Evolutionary conservation across 2,113 vertebrate genomes (phyloP).

Genomic region (Brienomyrus brachyistius): DNA sequence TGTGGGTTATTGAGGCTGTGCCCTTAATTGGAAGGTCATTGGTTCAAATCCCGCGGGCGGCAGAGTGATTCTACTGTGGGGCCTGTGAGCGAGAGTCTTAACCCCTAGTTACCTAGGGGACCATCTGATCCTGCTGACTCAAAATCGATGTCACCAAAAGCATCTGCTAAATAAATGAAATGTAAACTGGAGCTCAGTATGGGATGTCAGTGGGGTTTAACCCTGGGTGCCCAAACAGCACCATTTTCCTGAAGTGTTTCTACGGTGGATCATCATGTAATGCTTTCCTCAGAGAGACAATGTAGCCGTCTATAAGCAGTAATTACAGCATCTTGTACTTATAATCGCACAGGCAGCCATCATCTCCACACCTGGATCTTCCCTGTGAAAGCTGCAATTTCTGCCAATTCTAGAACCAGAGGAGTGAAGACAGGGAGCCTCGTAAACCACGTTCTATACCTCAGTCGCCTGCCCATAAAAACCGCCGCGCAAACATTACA

Average conservation of each 20-base stretch:
- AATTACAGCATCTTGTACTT: not conserved
- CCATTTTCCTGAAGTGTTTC: not conserved
- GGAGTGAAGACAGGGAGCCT: not conserved
- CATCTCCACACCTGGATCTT: not conserved
- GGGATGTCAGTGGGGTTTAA: not conserved
- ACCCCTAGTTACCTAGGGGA: not conserved
- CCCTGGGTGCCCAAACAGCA: not conserved
- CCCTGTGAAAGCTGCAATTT: not conserved
- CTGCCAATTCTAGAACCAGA: not conserved
- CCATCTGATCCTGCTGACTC: not conserved
- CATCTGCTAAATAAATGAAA: not conserved
- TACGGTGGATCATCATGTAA: not conserved
- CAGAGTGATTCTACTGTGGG: not conserved
- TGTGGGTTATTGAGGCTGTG: not conserved
- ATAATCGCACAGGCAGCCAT: not conserved
- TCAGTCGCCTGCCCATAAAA: not conserved
- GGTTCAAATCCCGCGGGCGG: not conserved
- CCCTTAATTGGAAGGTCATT: not conserved
- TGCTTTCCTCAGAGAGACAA: not conserved
- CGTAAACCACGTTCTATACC: not conserved
- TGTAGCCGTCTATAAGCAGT: not conserved
- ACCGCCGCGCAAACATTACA: not conserved
- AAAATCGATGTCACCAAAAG: not conserved
- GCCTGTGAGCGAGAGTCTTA: not conserved
- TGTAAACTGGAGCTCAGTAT: not conserved